A percentile compares a stretch with the other conserved stretches of the same genome.
These are phyloP conservation scores for Bagarius yarrelli DNA, from an alignment of 2,113 vertebrate species.

Conservation along the genomic window DNA sequence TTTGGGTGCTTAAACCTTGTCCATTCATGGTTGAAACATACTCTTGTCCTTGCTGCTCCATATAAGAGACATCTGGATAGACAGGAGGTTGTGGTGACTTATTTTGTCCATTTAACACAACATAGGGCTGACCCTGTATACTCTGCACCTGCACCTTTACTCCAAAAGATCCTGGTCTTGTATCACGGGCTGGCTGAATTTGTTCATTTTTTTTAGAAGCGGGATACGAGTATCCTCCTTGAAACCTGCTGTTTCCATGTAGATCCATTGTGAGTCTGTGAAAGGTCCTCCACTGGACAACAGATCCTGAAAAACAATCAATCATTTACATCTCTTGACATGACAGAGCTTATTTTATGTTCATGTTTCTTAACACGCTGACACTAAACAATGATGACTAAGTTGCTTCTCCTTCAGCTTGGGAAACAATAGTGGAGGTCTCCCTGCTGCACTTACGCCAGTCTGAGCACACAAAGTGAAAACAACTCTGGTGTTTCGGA, in stretches of 20 bases:
- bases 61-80: constrained; percentile 60
- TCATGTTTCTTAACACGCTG: constrained; percentile 6
- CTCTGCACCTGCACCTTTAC: constrained; percentile 90
- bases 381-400: constrained; percentile 37
- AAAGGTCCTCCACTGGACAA: background rate
- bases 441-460: constrained; percentile 53
- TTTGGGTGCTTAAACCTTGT: constrained; percentile 5
- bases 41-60: constrained; percentile 39
- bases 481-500: constrained; percentile 56
- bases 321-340: background rate
- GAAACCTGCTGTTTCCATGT: constrained; percentile 67
- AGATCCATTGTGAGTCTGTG: constrained; percentile 73
- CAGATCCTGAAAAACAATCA: constrained; percentile 32
- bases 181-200: constrained; percentile 32
- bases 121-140: constrained; percentile 87
- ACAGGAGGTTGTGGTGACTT: constrained; percentile 57
- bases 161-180: constrained; percentile 77
- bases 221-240: constrained; percentile 35
- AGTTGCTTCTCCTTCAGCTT: constrained; percentile 43
- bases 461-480: constrained; percentile 41
- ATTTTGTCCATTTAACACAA: constrained; percentile 84
- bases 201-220: background rate
- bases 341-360: background rate
- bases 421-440: constrained; percentile 45
- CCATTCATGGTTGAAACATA: constrained; percentile 53